Base-by-base conservation (phyloP, 2,113 vertebrate genomes). In the Pionites leucogaster region DNA sequence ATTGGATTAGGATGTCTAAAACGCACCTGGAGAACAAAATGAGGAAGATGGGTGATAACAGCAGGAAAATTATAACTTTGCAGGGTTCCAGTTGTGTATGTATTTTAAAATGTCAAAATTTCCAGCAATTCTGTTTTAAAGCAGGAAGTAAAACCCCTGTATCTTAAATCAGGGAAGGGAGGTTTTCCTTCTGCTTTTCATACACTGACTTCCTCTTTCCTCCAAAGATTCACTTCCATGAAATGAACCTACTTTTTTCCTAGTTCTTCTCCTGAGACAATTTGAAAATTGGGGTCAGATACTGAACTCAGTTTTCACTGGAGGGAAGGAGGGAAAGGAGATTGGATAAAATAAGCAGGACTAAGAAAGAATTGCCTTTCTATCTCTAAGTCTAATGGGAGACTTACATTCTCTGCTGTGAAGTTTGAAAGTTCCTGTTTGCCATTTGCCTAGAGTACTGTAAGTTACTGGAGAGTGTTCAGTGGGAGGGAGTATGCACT, bases 71-170 rank as follows among this genome's bases (percentile, higher is more conserved):
- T 9, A 39, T 27, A 77, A 59, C 6, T 7, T 65, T 88, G 23
- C 37, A 15, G 6, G 9, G 11, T 84, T 93, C 8, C 28, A 62
- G 10, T 41, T 11, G 2, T 57, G 4, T 37, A 4, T 52, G 1
- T 28, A 20, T 77, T 75, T 71, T 5, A 88, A 91, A 75, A 62
- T n/a, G 44, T 7, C 7, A 46, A 23, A 57, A 52, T 18, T 77
- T n/a, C 49, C 28, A 90, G 23, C 17, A 74, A 9, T 93, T 88
- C 41, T 78, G 8, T 84, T 62, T 88, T 85, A 74, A 80, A 88
- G 19, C 20, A 46, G 22, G 53, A 75, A 71, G 70, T 82, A 22
- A 22, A 17, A 0, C 0, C 0, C 2, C 3, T 57, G 1, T 57
- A 88, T 86, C 67, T 83, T 81, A 33, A 49, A 74, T 55, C 63